phyloP scores from a whole-genome alignment of 2,797 vertebrate genomes.

The Hippoglossus hippoglossus region DNA sequence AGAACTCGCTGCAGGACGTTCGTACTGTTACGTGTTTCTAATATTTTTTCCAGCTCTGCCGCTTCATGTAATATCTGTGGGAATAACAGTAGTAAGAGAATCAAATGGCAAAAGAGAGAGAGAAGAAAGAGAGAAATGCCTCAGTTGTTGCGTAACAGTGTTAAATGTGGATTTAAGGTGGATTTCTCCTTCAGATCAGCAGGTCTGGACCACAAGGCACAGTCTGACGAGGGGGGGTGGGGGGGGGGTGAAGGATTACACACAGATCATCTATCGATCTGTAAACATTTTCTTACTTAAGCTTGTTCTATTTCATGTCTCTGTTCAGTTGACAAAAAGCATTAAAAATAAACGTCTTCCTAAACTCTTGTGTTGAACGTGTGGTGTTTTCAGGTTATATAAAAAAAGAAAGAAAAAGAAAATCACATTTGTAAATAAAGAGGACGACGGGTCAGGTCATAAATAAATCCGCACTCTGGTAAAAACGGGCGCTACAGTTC shows the following conservation, averaged over 20 bases:
- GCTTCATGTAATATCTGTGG: neutral
- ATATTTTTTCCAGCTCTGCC: neutral
- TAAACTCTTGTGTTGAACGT: neutral
- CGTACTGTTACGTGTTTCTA: neutral
- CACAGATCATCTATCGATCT: constrained; percentile 21
- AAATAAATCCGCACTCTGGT: constrained; percentile 33
- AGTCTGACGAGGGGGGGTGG: too few species aligned
- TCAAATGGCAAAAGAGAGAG: too few species aligned
- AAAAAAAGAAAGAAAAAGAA: too few species aligned
- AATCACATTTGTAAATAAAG: neutral
- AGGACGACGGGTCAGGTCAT: neutral
- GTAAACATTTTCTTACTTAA: constrained; percentile 70
- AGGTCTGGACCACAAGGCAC: neutral
- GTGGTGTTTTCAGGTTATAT: constrained; percentile 5
- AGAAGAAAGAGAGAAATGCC: too few species aligned
- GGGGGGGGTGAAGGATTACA: neutral
- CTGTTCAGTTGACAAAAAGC: constrained; percentile 9
- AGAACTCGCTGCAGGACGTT: neutral
- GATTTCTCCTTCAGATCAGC: neutral
- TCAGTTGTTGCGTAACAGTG: neutral
- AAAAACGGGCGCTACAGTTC: constrained; percentile 13
- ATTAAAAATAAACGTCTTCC: constrained; percentile 44
- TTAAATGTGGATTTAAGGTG: too few species aligned
- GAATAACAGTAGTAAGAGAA: too few species aligned
- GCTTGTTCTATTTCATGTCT: constrained; percentile 32